phyloP scores from a whole-genome alignment of 2,888 invertebrate species.

The Thyatira batis region DNA sequence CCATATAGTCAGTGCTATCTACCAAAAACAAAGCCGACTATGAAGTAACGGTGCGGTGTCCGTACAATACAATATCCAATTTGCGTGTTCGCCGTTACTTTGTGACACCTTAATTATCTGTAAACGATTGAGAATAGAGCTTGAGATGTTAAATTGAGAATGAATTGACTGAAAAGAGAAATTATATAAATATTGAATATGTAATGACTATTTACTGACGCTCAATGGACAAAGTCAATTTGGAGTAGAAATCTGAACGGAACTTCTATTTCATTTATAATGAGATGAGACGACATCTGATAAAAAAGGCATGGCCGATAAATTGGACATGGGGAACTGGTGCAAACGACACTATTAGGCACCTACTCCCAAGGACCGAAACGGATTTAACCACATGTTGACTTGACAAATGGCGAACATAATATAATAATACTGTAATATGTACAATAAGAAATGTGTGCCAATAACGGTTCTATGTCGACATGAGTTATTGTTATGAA shows the following conservation, averaged over 20 bases:
- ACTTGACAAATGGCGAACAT: conserved; percentile 30
- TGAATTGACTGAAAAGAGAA: too few relatives aligned
- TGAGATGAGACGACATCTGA: conserved; percentile 61
- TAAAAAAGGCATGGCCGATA: conserved; percentile 67
- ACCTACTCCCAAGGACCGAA: conserved; percentile 19
- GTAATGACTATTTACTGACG: conserved; percentile 35
- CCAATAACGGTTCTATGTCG: conserved; percentile 40
- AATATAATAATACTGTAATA: conserved; percentile 10
- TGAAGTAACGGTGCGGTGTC: background rate
- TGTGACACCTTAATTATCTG: background rate
- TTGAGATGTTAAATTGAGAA: conserved; percentile 10
- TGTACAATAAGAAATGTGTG: conserved; percentile 33
- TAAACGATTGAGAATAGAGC: background rate
- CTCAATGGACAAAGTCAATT: conserved; percentile 35
- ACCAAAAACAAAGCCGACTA: background rate
- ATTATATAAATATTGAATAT: conserved; percentile 9
- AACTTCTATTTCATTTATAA: conserved; percentile 55
- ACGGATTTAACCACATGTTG: conserved; percentile 28
- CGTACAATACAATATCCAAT: background rate
- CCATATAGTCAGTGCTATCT: background rate
- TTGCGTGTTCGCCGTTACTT: background rate
- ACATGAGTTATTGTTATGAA: conserved; percentile 35
- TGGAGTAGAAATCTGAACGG: conserved; percentile 43
- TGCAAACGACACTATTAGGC: conserved; percentile 25
- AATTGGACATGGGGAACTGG: conserved; percentile 62